These are phyloP conservation scores for Drosophila aff. DNA, from an alignment of 1,140 invertebrate genomes.

Conservation along the genomic window DNA sequence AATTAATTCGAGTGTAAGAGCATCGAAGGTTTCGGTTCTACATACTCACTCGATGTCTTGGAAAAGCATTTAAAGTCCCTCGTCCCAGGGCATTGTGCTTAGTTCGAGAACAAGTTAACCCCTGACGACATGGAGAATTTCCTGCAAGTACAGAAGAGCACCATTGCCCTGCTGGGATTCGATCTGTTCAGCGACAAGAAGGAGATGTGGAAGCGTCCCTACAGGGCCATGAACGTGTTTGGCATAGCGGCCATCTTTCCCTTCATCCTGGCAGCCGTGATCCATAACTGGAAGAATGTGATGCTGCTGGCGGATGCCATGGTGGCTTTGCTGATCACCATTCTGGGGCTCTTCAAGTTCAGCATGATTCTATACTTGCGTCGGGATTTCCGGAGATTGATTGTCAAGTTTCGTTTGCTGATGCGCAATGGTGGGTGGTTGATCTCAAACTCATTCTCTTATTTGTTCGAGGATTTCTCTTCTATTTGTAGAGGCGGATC, in stretches of 20 bases:
- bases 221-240: constrained; percentile 25
- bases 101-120: not conserved
- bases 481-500: constrained; percentile 22
- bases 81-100: not conserved
- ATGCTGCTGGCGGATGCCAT: constrained; percentile 45
- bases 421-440: constrained; percentile 20
- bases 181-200: constrained; percentile 24
- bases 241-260: constrained; percentile 33
- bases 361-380: constrained; percentile 43
- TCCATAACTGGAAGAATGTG: constrained; percentile 37
- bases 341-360: constrained; percentile 50
- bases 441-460: not conserved
- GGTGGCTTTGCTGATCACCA: constrained; percentile 37
- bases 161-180: constrained; percentile 32
- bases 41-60: not conserved
- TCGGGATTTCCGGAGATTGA: constrained; percentile 25
- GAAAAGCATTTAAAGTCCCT: constrained; percentile 18
- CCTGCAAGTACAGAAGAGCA: constrained; percentile 33
- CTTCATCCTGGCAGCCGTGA: constrained; percentile 37
- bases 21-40: not conserved
- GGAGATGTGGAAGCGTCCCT: constrained; percentile 48
- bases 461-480: not conserved
- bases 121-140: constrained; percentile 23
- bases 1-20: not conserved
- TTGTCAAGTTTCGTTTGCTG: constrained; percentile 24